Evolutionary conservation across 2,113 vertebrate genomes (phyloP).

Genomic region (Stegastes partitus): DNA sequence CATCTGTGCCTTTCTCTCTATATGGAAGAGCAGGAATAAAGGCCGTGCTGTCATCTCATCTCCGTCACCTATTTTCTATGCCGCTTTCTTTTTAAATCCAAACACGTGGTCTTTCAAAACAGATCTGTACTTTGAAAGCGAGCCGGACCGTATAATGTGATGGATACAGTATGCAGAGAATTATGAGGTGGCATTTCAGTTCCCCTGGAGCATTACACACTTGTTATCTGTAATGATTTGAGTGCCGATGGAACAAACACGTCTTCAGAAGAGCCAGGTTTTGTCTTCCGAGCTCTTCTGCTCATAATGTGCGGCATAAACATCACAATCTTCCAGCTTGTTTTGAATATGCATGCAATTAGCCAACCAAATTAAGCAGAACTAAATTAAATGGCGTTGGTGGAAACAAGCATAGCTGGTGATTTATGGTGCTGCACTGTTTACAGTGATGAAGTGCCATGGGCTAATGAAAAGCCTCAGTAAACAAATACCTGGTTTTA

Average conservation of each 20-base stretch:
- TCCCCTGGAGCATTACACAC: slow-evolving; percentile 44
- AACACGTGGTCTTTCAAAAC: slow-evolving; percentile 44
- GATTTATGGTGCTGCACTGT: slow-evolving; percentile 74
- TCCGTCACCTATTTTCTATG: slow-evolving; percentile 37
- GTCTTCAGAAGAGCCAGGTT: slow-evolving; percentile 48
- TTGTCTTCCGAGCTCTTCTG: slow-evolving; percentile 44
- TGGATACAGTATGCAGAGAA: slow-evolving; percentile 31
- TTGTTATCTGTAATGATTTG: slow-evolving; percentile 67
- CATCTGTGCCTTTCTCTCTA: slow-evolving; percentile 22
- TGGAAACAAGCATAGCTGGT: slow-evolving; percentile 69
- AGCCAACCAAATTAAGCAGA: slow-evolving; percentile 79
- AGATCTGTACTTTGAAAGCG: slow-evolving; percentile 41
- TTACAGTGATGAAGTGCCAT: slow-evolving; percentile 67
- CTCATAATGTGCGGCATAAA: slow-evolving; percentile 65
- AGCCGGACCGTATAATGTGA: slow-evolving; percentile 56
- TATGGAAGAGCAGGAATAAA: slow-evolving; percentile 35
- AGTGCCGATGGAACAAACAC: slow-evolving; percentile 44
- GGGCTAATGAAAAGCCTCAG: slow-evolving; percentile 69
- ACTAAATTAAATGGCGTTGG: slow-evolving; percentile 73
- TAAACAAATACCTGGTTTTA: slow-evolving; percentile 73
- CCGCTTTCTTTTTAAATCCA: slow-evolving; percentile 52
- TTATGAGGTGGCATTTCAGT: slow-evolving; percentile 68
- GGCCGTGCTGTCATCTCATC: slow-evolving; percentile 51
- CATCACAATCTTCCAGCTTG: slow-evolving; percentile 65
- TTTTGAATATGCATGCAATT: slow-evolving; percentile 82